Conservation (phyloP, 1,140 invertebrate species). For the Doryteuthis pealeii region DNA sequence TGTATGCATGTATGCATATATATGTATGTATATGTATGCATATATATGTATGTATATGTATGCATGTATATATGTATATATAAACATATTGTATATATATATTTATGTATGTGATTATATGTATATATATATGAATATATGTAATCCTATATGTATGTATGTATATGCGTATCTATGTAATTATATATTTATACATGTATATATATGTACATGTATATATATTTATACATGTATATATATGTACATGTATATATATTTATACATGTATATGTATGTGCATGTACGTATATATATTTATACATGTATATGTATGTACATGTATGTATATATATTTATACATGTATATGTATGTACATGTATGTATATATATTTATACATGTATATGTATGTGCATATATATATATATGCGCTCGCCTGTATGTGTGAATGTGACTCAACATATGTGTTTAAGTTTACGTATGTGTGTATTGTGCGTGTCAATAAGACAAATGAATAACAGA, state of each 20-base stretch:
- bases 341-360: not conserved
- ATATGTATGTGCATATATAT: too few species aligned
- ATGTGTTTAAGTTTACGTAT: too few species aligned
- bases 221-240: not conserved
- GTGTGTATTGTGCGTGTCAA: too few species aligned
- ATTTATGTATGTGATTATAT: not conserved
- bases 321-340: not conserved
- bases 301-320: not conserved
- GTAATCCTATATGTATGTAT: not conserved
- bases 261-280: not conserved
- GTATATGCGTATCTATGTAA: not conserved
- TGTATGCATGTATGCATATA: not conserved
- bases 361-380: not conserved
- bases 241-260: not conserved
- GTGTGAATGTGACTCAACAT: too few species aligned
- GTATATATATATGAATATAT: slow-evolving; percentile 3
- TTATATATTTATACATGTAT: not conserved
- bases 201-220: not conserved
- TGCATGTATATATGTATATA: not conserved
- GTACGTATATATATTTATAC: not conserved
- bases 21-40: not conserved
- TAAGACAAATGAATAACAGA: too few species aligned
- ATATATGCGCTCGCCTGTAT: too few species aligned
- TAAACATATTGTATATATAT: not conserved
- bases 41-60: not conserved